Evolutionary conservation across 2,797 vertebrate genomes (phyloP), one percentile per base, ranked within the genome.

Genomic region (Acanthornis magna): DNA sequence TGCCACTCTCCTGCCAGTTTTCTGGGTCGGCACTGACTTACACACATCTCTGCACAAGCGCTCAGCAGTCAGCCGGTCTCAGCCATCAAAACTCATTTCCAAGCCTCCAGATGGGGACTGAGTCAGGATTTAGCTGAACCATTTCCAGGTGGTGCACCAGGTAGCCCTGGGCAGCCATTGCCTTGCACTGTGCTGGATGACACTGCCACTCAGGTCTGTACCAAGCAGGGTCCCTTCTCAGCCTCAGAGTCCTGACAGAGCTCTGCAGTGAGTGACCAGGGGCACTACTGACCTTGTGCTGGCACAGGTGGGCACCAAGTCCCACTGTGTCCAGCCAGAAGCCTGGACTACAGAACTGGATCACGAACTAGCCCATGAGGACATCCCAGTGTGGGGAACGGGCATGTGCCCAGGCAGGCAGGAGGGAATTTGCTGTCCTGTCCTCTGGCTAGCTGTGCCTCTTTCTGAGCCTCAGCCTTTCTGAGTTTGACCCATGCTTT

Each of bases 1-100:
- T 89, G 81, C 74, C 51, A 43, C 84, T 92, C 92, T 96, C 71
- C 91, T 96, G 91, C 91, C 89, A 95, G 87, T 74, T 94, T 93
- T 89, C 76, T 81, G 82, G 92, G 91, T 92, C 57, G 40, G 40
- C 87, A n/a, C 30, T 87, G 67, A 51, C 85, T 93, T 85, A 55
- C 84, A 81, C 86, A 92, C 55, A 73, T 79, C 80, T 81, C 86
- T 79, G 80, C 80, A 68, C 62, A 94, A 93, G 71, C 23, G 0
- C 48, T 87, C 87, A 70, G 87, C 81, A 66, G 27, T 54, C 91
- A 96, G 87, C 63, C 67, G 16, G 23, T 73, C 57, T 92, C 94
- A 93, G 78, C 82, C 91, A 93, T 91, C 58, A 66, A 77, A 91
- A 36, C n/a, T 83, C 70, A 27, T 42, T 91, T 85, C 88, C 75